These are phyloP conservation scores for Coracopsis vasa DNA, from an alignment of 2,113 vertebrate species.

Conservation along the genomic window DNA sequence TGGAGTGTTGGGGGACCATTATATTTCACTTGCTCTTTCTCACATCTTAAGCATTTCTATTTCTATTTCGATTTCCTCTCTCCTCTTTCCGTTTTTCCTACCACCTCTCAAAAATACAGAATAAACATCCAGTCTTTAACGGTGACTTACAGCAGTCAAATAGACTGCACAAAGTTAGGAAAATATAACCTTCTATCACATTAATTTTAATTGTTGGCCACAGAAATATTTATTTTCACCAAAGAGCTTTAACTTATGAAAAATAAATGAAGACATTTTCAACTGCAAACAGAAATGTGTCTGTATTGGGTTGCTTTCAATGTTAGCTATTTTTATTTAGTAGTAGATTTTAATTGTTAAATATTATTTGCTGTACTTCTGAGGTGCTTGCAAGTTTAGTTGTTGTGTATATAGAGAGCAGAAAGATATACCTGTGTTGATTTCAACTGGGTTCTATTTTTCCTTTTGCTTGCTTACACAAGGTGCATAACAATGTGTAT, in stretches of 20 bases:
- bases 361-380: background rate
- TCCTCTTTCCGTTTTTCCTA: background rate
- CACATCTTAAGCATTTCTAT: background rate
- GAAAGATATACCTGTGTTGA: background rate
- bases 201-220: constrained; percentile 35
- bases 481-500: background rate
- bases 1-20: background rate
- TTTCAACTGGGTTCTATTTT: background rate
- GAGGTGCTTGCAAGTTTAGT: background rate
- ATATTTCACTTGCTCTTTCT: background rate
- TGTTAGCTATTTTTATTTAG: constrained; percentile 16
- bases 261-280: constrained; percentile 53
- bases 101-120: background rate
- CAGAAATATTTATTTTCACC: constrained; percentile 40
- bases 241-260: constrained; percentile 54
- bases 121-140: background rate
- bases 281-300: constrained; percentile 37
- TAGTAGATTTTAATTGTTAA: background rate
- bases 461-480: background rate
- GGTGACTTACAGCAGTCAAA: background rate
- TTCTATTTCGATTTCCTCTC: background rate
- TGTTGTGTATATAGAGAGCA: background rate
- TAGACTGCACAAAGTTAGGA: background rate
- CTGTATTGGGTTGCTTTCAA: constrained; percentile 5
- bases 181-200: background rate